Evolutionary conservation across 2,888 invertebrate genomes (phyloP).

Genomic region (Diabrotica balteata): DNA sequence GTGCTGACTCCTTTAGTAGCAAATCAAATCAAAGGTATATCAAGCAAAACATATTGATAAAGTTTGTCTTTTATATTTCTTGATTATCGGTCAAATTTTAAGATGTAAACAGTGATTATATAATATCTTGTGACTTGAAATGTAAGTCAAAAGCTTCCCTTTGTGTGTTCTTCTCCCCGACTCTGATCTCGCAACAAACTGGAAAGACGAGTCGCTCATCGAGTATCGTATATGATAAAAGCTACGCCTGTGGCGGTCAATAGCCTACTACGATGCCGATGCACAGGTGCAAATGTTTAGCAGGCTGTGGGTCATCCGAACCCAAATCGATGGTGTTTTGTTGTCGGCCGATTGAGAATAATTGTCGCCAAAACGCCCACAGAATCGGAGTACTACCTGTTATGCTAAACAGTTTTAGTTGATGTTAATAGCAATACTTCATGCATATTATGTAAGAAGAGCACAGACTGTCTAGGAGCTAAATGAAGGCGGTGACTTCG

Average conservation of each 20-base stretch:
- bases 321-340: constrained; percentile 30
- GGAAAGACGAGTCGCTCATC: constrained; percentile 60
- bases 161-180: background rate
- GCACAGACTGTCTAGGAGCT: constrained; percentile 26
- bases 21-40: too few species aligned
- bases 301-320: constrained; percentile 47
- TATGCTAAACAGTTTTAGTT: constrained; percentile 36
- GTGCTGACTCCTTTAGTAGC: too few species aligned
- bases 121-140: too few species aligned
- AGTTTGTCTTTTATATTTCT: too few species aligned
- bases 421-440: constrained; percentile 17
- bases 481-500: background rate
- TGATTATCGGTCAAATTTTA: too few species aligned
- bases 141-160: too few species aligned
- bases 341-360: constrained; percentile 34
- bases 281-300: constrained; percentile 58
- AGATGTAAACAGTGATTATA: too few species aligned
- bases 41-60: too few species aligned
- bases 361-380: constrained; percentile 39
- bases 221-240: constrained; percentile 48
- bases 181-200: constrained; percentile 47
- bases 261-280: constrained; percentile 50
- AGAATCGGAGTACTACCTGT: constrained; percentile 37
- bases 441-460: constrained; percentile 34
- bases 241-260: constrained; percentile 52